Conservation (phyloP, 2,113 vertebrate species). For the Vulpes ferrilata region DNA sequence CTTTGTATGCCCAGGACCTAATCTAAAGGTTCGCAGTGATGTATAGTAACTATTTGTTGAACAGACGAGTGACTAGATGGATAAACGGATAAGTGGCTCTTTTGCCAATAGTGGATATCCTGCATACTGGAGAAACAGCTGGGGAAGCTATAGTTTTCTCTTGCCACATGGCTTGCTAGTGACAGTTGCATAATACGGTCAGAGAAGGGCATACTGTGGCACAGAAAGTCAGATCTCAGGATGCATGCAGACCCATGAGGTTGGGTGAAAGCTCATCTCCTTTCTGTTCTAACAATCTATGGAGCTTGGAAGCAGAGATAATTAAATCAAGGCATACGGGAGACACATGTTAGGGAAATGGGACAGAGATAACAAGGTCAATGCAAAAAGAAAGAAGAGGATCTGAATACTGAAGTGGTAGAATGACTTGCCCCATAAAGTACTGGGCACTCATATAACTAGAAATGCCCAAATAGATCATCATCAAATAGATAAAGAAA, state of each 20-base stretch:
- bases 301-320: background rate
- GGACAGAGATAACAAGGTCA: slow-evolving; percentile 33
- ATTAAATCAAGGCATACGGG: background rate
- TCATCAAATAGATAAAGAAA: background rate
- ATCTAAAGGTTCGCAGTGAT: background rate
- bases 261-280: background rate
- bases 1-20: background rate
- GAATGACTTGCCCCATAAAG: background rate
- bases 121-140: background rate
- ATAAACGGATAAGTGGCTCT: background rate
- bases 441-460: background rate
- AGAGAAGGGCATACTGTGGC: background rate
- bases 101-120: background rate
- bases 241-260: background rate
- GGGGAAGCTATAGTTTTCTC: background rate
- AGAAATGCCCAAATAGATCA: background rate
- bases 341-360: slow-evolving; percentile 51
- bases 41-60: background rate
- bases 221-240: background rate
- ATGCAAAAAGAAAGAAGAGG: background rate
- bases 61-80: background rate
- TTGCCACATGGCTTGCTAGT: background rate
- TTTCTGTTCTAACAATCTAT: background rate
- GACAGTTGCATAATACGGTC: background rate
- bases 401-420: background rate